These are phyloP conservation scores for Nomia melanderi DNA, from an alignment of 1,140 invertebrate genomes.

Conservation along the genomic window DNA sequence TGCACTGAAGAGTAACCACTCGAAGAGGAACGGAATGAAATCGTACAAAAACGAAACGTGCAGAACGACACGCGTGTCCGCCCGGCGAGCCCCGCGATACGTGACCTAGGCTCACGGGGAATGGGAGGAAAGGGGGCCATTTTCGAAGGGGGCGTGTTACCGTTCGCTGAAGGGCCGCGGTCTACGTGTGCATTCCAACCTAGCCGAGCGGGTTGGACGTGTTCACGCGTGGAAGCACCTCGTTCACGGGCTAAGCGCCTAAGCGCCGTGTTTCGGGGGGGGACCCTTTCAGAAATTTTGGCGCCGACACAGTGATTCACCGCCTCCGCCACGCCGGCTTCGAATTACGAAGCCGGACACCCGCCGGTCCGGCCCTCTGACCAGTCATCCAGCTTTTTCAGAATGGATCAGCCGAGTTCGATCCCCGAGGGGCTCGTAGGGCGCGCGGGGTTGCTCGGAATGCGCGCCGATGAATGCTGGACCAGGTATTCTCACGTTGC, in stretches of 20 bases:
- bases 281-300: conserved; percentile 50
- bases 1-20: too few species aligned
- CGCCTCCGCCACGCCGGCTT: conserved; percentile 24
- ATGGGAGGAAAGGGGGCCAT: neutral
- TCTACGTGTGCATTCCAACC: conserved; percentile 27
- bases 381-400: conserved; percentile 27
- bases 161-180: conserved; percentile 7
- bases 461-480: neutral
- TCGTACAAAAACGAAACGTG: conserved; percentile 14
- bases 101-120: neutral
- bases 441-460: neutral
- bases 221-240: conserved; percentile 40
- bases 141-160: neutral
- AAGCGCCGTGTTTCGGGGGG: conserved; percentile 1
- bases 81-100: conserved; percentile 5
- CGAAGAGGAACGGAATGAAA: neutral
- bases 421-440: neutral
- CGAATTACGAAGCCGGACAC: conserved; percentile 34
- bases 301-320: conserved; percentile 44
- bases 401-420: conserved; percentile 3
- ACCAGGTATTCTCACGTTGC: neutral
- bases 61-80: conserved; percentile 25
- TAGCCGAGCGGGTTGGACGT: conserved; percentile 8
- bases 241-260: neutral
- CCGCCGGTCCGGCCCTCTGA: neutral